phyloP scores from a whole-genome alignment of 2,888 invertebrate species.

The Leptothorax acervorum region DNA sequence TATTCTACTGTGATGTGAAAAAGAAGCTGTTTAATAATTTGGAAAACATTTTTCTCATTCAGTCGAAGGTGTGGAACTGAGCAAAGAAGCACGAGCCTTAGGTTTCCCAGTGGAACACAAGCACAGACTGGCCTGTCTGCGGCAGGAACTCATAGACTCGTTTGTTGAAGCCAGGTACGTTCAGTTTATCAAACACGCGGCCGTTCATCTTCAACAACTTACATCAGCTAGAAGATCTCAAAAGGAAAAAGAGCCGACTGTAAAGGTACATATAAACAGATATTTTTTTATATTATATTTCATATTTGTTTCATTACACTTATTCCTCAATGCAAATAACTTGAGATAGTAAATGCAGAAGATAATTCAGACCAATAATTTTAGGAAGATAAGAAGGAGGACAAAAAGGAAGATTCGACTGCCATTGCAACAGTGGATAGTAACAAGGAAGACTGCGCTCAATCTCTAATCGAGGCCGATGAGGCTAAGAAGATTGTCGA shows the following conservation, averaged over 20 bases:
- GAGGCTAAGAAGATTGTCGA: constrained; percentile 97
- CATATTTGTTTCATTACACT: background rate
- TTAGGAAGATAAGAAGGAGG: constrained; percentile 68
- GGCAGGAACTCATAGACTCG: constrained; percentile 98
- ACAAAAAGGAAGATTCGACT: constrained; percentile 77
- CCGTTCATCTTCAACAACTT: constrained; percentile 96
- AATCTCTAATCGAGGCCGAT: constrained; percentile 89
- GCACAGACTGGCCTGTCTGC: constrained; percentile 97
- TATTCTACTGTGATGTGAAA: background rate
- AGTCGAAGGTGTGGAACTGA: constrained; percentile 94
- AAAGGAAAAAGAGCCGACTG: constrained; percentile 84
- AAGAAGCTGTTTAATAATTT: background rate
- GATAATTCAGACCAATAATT: background rate
- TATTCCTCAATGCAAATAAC: background rate
- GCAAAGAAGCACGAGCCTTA: constrained; percentile 93
- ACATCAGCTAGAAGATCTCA: constrained; percentile 89
- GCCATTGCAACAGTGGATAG: constrained; percentile 77
- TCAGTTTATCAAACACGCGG: constrained; percentile 98
- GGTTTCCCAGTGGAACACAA: constrained; percentile 98
- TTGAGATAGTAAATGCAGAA: background rate
- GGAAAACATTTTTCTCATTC: constrained; percentile 75
- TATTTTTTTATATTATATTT: background rate
- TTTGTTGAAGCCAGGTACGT: constrained; percentile 98
- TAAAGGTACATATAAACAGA: constrained; percentile 73
- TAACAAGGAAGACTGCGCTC: constrained; percentile 83